phyloP scores from a whole-genome alignment of 1,140 invertebrate species.

The Drosophila mauritiana region DNA sequence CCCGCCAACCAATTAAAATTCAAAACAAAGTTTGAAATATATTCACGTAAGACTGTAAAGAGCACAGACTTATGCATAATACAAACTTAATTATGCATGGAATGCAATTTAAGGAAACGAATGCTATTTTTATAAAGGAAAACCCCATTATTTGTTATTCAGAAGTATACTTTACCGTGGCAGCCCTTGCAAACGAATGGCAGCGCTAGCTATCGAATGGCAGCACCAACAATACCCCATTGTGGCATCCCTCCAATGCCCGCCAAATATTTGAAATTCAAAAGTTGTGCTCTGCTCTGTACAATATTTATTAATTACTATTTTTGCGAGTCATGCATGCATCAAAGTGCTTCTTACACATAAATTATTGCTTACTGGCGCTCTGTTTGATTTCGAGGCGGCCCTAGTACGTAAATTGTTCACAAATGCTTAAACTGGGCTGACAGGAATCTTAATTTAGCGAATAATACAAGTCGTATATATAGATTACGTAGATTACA shows the following conservation, averaged over 20 bases:
- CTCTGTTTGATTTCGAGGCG: constrained; percentile 13
- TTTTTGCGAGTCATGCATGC: constrained; percentile 40
- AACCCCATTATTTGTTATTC: too few relatives aligned
- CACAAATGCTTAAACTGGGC: constrained; percentile 33
- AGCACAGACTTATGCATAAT: neutral
- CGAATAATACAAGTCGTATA: constrained; percentile 71
- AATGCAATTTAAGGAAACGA: too few relatives aligned
- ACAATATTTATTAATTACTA: constrained; percentile 76
- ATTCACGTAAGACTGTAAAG: neutral
- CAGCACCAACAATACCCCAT: neutral
- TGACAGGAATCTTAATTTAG: constrained; percentile 46
- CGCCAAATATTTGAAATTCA: neutral
- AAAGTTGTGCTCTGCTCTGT: constrained; percentile 47
- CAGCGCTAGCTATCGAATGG: neutral
- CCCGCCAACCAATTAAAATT: neutral
- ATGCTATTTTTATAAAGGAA: too few relatives aligned
- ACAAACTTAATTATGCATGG: neutral
- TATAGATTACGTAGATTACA: constrained; percentile 50
- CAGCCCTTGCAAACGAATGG: too few relatives aligned
- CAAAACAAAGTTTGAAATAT: neutral
- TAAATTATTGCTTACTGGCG: constrained; percentile 46
- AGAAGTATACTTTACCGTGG: too few relatives aligned
- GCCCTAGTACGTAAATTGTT: constrained; percentile 48
- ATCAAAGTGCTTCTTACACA: constrained; percentile 33
- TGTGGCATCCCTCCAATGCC: neutral